Percentiles rank a stretch among this genome's conserved stretches.
Evolutionary conservation across 2,888 invertebrate species (phyloP).

Genomic region (Cephus sareptanus): DNA sequence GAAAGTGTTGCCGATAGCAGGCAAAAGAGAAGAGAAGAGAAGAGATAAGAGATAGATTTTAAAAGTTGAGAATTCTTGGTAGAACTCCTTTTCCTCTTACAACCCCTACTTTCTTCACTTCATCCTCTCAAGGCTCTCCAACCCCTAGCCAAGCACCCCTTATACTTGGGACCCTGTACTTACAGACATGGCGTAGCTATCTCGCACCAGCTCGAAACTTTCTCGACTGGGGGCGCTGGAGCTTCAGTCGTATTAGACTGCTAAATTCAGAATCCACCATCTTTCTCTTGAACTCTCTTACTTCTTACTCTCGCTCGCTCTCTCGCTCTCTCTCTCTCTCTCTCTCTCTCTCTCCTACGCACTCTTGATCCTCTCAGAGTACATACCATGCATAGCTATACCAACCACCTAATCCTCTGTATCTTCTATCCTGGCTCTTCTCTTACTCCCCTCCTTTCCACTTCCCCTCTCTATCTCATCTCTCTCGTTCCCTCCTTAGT

Average conservation of each 20-base stretch:
- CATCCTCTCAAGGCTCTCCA: neutral
- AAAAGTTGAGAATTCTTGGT: conserved; percentile 8
- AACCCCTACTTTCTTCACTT: neutral
- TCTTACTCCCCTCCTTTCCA: neutral
- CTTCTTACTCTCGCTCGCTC: conserved; percentile 16
- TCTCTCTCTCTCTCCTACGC: neutral
- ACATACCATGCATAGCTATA: neutral
- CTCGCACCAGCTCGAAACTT: neutral
- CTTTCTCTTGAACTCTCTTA: conserved; percentile 21
- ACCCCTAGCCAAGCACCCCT: neutral
- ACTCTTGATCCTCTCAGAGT: neutral
- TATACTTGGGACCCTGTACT: neutral
- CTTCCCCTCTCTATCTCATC: neutral
- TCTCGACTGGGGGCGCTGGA: conserved; percentile 25
- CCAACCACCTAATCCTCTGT: neutral
- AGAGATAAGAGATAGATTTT: conserved; percentile 8
- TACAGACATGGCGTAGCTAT: neutral
- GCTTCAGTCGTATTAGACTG: conserved; percentile 49
- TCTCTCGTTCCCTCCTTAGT: neutral
- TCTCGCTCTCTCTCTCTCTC: conserved; percentile 5
- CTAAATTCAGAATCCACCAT: conserved; percentile 45
- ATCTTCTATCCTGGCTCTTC: neutral
- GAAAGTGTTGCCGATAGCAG: neutral
- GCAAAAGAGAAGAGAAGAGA: neutral
- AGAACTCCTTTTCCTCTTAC: neutral